Conservation (phyloP, 2,888 invertebrate species). For the Neoascia interrupta region DNA sequence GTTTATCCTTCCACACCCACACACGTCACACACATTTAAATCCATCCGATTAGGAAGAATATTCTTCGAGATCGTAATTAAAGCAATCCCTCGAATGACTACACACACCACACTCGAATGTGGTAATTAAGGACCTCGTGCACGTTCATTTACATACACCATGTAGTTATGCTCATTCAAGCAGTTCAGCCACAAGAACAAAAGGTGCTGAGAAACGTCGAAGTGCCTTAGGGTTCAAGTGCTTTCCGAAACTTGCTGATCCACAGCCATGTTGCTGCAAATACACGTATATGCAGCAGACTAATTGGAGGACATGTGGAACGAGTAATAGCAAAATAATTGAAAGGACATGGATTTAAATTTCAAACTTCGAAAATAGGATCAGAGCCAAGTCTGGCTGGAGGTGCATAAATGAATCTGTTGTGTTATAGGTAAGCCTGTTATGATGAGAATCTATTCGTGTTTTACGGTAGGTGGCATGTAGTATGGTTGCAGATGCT, state of each 20-base stretch:
- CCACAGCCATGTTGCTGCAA: neutral
- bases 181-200: slow-evolving; percentile 30
- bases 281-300: neutral
- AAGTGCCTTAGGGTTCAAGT: slow-evolving; percentile 54
- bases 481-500: too few relatives aligned
- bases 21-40: slow-evolving; percentile 13
- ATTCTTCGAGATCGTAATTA: slow-evolving; percentile 62
- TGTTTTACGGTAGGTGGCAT: too few relatives aligned
- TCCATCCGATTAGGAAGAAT: slow-evolving; percentile 54
- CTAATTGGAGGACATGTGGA: slow-evolving; percentile 60
- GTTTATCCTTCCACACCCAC: neutral
- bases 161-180: slow-evolving; percentile 24
- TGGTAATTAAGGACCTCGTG: slow-evolving; percentile 56
- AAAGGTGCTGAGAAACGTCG: slow-evolving; percentile 28
- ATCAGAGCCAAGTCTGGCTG: slow-evolving; percentile 2
- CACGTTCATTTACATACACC: slow-evolving; percentile 7
- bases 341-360: slow-evolving; percentile 66
- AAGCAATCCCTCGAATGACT: slow-evolving; percentile 48
- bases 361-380: slow-evolving; percentile 29
- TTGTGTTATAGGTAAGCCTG: too few relatives aligned
- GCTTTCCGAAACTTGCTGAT: slow-evolving; percentile 38
- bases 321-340: slow-evolving; percentile 64
- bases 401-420: too few relatives aligned
- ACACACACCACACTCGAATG: slow-evolving; percentile 31
- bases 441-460: too few relatives aligned